These are phyloP conservation scores for Ceyx cyanopectus DNA, from an alignment of 2,113 vertebrate species.

Conservation along the genomic window DNA sequence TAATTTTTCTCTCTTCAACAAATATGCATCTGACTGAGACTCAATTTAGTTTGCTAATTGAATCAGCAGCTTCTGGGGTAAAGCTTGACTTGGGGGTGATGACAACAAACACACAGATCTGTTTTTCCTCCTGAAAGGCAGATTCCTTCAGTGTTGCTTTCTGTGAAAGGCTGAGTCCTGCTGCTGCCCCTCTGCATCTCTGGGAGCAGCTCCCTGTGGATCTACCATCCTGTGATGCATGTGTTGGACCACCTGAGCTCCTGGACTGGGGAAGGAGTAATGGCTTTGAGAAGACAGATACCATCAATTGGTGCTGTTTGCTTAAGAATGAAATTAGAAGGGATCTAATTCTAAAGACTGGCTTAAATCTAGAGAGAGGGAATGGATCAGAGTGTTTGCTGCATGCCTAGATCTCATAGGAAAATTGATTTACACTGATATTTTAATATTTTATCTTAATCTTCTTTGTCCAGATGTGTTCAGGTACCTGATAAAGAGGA, in stretches of 20 bases:
- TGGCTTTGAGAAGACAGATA: neutral
- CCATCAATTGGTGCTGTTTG: neutral
- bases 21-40: neutral
- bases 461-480: neutral
- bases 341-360: neutral
- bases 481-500: neutral
- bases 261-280: neutral
- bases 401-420: neutral
- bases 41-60: neutral
- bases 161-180: accelerated
- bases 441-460: neutral
- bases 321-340: neutral
- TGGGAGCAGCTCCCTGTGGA: neutral
- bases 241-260: neutral
- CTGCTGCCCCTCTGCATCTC: neutral
- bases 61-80: neutral
- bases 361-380: neutral
- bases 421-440: accelerated
- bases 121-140: neutral
- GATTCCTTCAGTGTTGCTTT: neutral
- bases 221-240: accelerated
- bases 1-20: neutral
- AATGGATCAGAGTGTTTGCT: neutral
- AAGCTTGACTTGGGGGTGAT: neutral
- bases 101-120: neutral